Evolutionary conservation across 2,113 vertebrate species (phyloP), one percentile per base, ranked within the genome.

Genomic region (Sciurus niger): DNA sequence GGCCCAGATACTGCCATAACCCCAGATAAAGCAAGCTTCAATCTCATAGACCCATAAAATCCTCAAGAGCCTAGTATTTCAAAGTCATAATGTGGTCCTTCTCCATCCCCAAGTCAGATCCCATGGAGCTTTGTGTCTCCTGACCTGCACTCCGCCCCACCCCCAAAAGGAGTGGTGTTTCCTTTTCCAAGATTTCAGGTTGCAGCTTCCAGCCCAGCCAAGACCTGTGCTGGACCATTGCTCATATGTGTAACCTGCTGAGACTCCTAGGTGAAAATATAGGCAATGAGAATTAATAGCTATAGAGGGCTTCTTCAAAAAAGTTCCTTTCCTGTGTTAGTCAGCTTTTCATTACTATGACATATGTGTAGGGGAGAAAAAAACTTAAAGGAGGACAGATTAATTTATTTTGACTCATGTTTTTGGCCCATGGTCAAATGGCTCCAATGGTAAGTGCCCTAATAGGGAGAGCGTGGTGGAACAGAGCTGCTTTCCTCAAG

Each of bases 61-160:
- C 43, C 28, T 60, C 11, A 92, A 76, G 73, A 96, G 10, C 4
- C 72, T 84, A 72, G 40, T 32, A 76, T 84, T 95, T 96, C 76
- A 93, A 87, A 94, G 58, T 77, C 7, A 51, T 89, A 58, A 80
- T 68, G 55, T 30, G 24, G 12, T 94, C 53, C 43, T 86, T 93
- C 32, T 79, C 37, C 34, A 72, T 79, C 12, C 40, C 18, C 8
- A 22, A 88, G 18, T 92, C 76, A 90, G 43, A 93, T 34, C 40
- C 3, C 18, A 28, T 28, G 24, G 55, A 70, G 8, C 28, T 79
- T 93, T 53, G 68, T 72, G 30, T 40, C 37, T 76, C 17, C 22
- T 18, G 20, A 87, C 6, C 5, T 65, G 34, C 0, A 51, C 8
- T 79, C 40, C 4, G 3, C 40, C 40, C 40, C 40, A 40, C 40